Evolutionary conservation across 1,140 invertebrate genomes (phyloP).

Genomic region (Liolophura sinensis): DNA sequence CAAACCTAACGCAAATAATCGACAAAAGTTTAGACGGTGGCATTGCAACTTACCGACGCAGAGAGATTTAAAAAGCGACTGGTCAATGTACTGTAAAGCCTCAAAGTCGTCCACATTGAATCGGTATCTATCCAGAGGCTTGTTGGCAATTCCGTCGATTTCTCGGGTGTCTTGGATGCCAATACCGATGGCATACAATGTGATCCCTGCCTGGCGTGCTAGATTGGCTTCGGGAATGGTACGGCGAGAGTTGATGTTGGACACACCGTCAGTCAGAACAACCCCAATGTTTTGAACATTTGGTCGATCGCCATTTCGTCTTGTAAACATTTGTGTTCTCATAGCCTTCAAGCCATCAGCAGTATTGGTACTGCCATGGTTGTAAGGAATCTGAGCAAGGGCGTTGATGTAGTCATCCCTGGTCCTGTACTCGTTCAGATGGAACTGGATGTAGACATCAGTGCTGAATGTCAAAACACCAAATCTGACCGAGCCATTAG

Average conservation of each 20-base stretch:
- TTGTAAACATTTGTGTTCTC: slow-evolving; percentile 33
- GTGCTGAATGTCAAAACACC: slow-evolving; percentile 37
- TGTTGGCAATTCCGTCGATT: not conserved
- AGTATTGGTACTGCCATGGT: slow-evolving; percentile 31
- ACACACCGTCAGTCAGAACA: slow-evolving; percentile 40
- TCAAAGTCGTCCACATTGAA: slow-evolving; percentile 18
- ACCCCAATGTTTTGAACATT: slow-evolving; percentile 32
- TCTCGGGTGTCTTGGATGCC: slow-evolving; percentile 2
- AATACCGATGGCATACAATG: slow-evolving; percentile 6
- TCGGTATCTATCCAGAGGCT: slow-evolving; percentile 3
- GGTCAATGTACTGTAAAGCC: slow-evolving; percentile 20
- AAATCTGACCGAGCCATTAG: slow-evolving; percentile 31
- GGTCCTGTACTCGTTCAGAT: slow-evolving; percentile 27
- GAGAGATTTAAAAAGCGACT: too few relatives aligned
- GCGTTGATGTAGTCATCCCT: slow-evolving; percentile 21
- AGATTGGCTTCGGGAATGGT: slow-evolving; percentile 17
- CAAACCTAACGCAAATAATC: too few relatives aligned
- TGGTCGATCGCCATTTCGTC: slow-evolving; percentile 30
- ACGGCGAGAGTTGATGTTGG: slow-evolving; percentile 24
- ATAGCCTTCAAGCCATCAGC: slow-evolving; percentile 24
- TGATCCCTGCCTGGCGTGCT: slow-evolving; percentile 10
- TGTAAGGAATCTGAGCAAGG: slow-evolving; percentile 24
- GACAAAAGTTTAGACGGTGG: too few relatives aligned
- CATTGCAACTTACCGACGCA: too few relatives aligned
- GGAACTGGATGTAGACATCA: slow-evolving; percentile 25